phyloP scores from a whole-genome alignment of 2,888 invertebrate genomes.

The Deilephila elpenor region DNA sequence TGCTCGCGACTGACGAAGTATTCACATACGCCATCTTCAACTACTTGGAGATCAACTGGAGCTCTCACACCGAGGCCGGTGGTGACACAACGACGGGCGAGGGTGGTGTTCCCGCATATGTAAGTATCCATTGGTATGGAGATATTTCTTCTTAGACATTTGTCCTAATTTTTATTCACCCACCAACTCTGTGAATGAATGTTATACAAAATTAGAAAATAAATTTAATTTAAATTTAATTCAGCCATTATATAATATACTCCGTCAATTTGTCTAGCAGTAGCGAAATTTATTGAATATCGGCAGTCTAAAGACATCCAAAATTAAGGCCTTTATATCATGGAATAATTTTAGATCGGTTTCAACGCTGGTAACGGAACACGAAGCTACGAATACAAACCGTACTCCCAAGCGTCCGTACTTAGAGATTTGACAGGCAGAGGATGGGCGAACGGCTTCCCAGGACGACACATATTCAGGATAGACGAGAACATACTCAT shows the following conservation, averaged over 20 bases:
- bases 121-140: constrained; percentile 72
- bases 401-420: constrained; percentile 94
- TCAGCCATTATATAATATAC: no score
- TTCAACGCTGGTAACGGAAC: constrained; percentile 99
- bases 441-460: constrained; percentile 94
- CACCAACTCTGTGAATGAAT: no score
- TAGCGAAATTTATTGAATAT: no score
- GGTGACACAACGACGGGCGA: constrained; percentile 94
- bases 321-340: no score
- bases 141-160: no score
- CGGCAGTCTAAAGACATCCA: no score
- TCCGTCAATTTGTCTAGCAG: no score
- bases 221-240: no score
- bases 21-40: constrained; percentile 98
- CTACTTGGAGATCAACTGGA: constrained; percentile 96
- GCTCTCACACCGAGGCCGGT: constrained; percentile 95
- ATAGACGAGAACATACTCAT: constrained; percentile 97
- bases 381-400: constrained; percentile 93
- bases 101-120: constrained; percentile 94
- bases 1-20: constrained; percentile 96
- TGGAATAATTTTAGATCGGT: constrained; percentile 87
- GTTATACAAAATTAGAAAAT: no score
- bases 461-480: constrained; percentile 96
- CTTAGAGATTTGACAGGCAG: constrained; percentile 92
- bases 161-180: no score